Conservation (phyloP, 2,113 vertebrate species). For the Verasper variegatus region DNA sequence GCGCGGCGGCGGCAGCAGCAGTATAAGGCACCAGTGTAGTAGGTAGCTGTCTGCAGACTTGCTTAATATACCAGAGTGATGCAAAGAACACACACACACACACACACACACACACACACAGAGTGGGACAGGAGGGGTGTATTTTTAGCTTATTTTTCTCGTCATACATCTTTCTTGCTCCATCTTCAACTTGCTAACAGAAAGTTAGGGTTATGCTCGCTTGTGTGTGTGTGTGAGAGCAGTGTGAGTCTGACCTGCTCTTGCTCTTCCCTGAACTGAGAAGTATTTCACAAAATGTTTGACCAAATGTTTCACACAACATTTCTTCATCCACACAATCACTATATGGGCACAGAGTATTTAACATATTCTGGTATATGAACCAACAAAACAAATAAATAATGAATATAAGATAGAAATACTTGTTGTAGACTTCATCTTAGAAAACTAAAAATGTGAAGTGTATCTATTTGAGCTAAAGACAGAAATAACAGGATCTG, state of each 20-base stretch:
- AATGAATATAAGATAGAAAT: background rate
- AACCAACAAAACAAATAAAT: background rate
- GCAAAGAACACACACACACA: slow-evolving; percentile 7
- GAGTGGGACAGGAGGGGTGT: slow-evolving; percentile 46
- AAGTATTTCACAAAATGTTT: too few species aligned
- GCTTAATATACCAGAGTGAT: slow-evolving; percentile 50
- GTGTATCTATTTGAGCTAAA: background rate
- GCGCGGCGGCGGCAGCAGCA: slow-evolving; percentile 25
- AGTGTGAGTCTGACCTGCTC: too few species aligned
- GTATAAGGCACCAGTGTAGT: slow-evolving; percentile 56
- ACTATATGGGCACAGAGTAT: background rate
- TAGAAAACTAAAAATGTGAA: background rate
- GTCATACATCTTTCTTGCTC: background rate
- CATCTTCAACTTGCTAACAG: slow-evolving; percentile 4
- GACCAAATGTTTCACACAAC: too few species aligned
- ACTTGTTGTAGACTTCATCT: too few species aligned
- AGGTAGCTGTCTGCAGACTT: slow-evolving; percentile 32
- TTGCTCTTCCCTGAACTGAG: background rate
- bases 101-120: slow-evolving; percentile 5
- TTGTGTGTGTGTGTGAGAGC: too few species aligned
- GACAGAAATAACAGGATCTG: slow-evolving; percentile 29
- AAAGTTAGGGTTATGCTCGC: slow-evolving; percentile 7
- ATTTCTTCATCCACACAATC: background rate
- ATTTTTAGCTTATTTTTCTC: slow-evolving; percentile 62
- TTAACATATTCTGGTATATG: background rate